These are phyloP conservation scores for Drosophila virilis DNA, from an alignment of 1,140 invertebrate species.

Conservation along the genomic window DNA sequence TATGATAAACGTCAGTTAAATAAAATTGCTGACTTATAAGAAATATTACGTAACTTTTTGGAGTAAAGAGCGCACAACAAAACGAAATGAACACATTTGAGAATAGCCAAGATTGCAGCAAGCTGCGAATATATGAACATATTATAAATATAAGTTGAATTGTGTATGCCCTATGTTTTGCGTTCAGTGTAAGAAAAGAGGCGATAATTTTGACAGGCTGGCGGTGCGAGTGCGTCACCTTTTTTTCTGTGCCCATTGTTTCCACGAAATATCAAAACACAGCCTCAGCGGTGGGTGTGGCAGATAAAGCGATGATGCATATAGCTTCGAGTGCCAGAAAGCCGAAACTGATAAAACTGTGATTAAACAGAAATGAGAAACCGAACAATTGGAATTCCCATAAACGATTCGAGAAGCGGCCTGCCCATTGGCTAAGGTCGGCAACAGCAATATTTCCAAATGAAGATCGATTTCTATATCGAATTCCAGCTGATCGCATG, in stretches of 20 bases:
- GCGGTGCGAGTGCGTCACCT: constrained; percentile 34
- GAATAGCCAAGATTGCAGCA: neutral
- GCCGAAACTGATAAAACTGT: neutral
- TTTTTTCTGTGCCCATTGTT: constrained; percentile 17
- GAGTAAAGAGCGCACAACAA: neutral
- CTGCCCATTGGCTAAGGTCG: constrained; percentile 25
- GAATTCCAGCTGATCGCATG: constrained; percentile 2
- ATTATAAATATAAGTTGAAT: too few species aligned
- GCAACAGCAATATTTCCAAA: neutral
- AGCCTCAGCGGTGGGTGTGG: constrained; percentile 16
- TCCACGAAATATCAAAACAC: constrained; percentile 40
- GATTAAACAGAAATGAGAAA: neutral
- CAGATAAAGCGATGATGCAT: constrained; percentile 3
- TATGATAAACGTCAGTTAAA: constrained; percentile 32
- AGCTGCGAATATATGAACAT: neutral
- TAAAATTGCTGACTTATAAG: constrained; percentile 21
- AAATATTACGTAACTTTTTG: constrained; percentile 23
- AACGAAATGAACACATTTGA: neutral
- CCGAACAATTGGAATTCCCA: neutral
- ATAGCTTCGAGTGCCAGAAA: neutral
- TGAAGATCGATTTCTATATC: constrained; percentile 25
- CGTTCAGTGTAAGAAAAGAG: constrained; percentile 22
- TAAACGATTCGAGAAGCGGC: neutral
- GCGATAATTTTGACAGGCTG: constrained; percentile 13
- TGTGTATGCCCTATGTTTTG: too few species aligned